Evolutionary conservation across 2,888 invertebrate genomes (phyloP).

Genomic region (Andrena fulva): DNA sequence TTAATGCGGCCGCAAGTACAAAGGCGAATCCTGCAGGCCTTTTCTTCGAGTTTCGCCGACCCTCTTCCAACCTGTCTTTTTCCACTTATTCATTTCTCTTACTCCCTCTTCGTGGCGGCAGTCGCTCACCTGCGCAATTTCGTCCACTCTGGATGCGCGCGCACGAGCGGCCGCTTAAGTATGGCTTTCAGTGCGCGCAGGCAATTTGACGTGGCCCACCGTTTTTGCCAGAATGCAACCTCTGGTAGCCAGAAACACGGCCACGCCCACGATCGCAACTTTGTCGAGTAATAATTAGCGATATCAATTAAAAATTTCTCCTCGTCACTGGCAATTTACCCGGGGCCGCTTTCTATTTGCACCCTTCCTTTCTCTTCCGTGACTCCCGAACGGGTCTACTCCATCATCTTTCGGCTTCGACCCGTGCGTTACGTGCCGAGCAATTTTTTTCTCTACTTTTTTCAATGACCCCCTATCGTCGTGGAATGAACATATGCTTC

Average conservation of each 20-base stretch:
- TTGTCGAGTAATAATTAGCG: constrained; percentile 70
- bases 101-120: not conserved
- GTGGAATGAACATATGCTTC: too few species aligned
- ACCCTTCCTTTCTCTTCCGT: not conserved
- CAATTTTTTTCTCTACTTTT: not conserved
- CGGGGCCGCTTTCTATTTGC: constrained; percentile 16
- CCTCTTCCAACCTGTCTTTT: constrained; percentile 38
- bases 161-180: constrained; percentile 24
- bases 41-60: constrained; percentile 23
- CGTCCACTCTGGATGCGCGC: constrained; percentile 11
- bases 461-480: not conserved
- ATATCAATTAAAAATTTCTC: constrained; percentile 74
- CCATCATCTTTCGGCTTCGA: constrained; percentile 1
- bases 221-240: constrained; percentile 29
- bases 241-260: constrained; percentile 47
- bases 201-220: constrained; percentile 38
- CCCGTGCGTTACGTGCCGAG: not conserved
- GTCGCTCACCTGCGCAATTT: constrained; percentile 27
- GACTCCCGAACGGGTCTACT: not conserved
- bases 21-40: constrained; percentile 42
- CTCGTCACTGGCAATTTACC: constrained; percentile 68
- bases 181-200: constrained; percentile 40
- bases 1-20: constrained; percentile 64
- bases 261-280: constrained; percentile 56
- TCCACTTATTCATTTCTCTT: constrained; percentile 17